Base-by-base conservation (phyloP, 1,140 invertebrate genomes). In the Nymphalis io region DNA sequence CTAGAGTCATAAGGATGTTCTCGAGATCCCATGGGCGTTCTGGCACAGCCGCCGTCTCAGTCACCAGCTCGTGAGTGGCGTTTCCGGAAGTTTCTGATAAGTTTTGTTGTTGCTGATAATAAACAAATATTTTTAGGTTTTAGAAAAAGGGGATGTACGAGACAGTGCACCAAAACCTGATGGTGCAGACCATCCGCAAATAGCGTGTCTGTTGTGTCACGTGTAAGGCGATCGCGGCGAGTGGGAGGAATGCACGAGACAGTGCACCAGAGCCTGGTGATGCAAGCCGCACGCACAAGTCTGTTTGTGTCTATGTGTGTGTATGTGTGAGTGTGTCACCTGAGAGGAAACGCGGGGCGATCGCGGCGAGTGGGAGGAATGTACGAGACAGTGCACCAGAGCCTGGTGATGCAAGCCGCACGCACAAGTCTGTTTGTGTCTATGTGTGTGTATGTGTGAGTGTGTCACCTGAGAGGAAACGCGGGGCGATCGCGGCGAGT, bases 321-420 rank as follows among this genome's bases (percentile, higher is more conserved):
- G 16, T 3, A 3, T 16, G 15, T 16, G 33, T 55, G 38, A 18
- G 66, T 16, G 44, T 33, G n/a, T 48, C 1, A 69, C 73, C 60
- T 68, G 65, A n/a, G 67, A 18, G 6, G 20, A 15, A 10, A 44
- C n/a, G 60, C 58, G 46, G 0, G n/a, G 23, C 42, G 33, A 1
- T 10, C 18, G 46, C n/a, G 61, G 57, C n/a, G 61, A 15, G 12
- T 72, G 72, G 3, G 62, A 40, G 1, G 87, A 88, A 60, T 96
- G 95, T 48, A 98, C 95, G 21, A 98, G 92, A 89, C 96, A 97
- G 86, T 98, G 97, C 20, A 98, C 95, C 3, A 98, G 96, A 86
- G 96, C 97, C 80, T 97, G 96, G 85, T 98, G 94, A 83, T 94
- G 95, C 39, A 98, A 92, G 16, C 97, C 96, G 90, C 94, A 96